A percentile compares a stretch with the other conserved stretches of the same genome.
phyloP scores from a whole-genome alignment of 2,113 vertebrate species.

The Petaurus breviceps region DNA sequence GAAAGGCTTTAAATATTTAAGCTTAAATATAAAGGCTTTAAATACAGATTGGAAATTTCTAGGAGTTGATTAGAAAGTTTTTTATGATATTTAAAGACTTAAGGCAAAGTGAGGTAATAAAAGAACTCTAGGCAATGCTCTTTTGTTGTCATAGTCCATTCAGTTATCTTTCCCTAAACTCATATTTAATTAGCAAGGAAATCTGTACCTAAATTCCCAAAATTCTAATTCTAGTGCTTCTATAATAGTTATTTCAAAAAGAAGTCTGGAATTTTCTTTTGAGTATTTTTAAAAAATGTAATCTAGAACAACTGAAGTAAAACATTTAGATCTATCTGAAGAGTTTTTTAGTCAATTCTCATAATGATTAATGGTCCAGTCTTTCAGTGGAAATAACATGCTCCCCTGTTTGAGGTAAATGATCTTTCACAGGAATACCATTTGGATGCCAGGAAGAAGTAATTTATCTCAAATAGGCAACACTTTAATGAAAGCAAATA shows the following conservation, averaged over 20 bases:
- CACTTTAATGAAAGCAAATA: conserved; percentile 68
- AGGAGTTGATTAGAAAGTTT: conserved; percentile 41
- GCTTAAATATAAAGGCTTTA: neutral
- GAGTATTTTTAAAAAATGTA: conserved; percentile 44
- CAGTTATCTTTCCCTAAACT: conserved; percentile 44
- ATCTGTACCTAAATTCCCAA: conserved; percentile 43
- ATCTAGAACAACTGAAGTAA: conserved; percentile 34
- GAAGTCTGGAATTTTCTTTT: conserved; percentile 50
- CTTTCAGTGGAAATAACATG: conserved; percentile 54
- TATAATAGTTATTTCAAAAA: conserved; percentile 43
- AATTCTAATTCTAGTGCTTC: neutral
- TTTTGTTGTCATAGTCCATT: neutral
- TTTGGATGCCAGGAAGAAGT: conserved; percentile 74
- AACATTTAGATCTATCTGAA: conserved; percentile 33
- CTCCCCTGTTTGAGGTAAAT: conserved; percentile 80
- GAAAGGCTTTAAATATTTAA: neutral
- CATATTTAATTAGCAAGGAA: conserved; percentile 32
- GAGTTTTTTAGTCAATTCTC: conserved; percentile 45
- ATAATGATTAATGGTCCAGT: conserved; percentile 68
- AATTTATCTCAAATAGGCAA: conserved; percentile 77
- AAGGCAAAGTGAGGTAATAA: conserved; percentile 28
- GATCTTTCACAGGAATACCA: conserved; percentile 79
- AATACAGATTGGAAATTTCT: neutral
- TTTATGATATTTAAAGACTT: conserved; percentile 55
- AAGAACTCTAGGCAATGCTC: conserved; percentile 23